Conservation (phyloP, 2,797 vertebrate species). For the Phoxinus dragarum region DNA sequence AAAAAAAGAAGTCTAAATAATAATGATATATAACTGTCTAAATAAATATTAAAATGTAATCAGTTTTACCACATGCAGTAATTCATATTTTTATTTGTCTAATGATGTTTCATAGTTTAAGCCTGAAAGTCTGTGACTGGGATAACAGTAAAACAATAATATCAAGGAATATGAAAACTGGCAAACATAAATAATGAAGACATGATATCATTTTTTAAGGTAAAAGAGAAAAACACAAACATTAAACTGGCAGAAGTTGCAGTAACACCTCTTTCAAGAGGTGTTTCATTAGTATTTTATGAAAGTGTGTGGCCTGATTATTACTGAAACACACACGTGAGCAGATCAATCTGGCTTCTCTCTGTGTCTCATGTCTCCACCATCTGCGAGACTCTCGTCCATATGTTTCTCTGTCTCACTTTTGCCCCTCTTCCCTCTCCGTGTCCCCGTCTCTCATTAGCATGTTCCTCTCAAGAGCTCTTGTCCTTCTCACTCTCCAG, state of each 20-base stretch:
- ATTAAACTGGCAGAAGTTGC: background rate
- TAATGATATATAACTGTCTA: no score
- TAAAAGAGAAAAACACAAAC: background rate
- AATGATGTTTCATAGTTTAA: background rate
- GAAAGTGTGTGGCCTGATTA: background rate
- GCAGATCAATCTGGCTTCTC: background rate
- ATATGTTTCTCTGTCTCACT: slow-evolving; percentile 5
- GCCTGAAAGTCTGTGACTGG: background rate
- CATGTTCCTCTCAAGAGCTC: slow-evolving; percentile 23
- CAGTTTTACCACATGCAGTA: no score
- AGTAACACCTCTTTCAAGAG: background rate
- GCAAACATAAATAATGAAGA: background rate
- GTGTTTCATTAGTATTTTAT: background rate
- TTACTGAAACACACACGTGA: no score
- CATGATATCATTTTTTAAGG: background rate
- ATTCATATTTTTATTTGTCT: no score
- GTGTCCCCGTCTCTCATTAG: slow-evolving; percentile 1
- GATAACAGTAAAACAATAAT: background rate
- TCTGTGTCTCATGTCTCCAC: background rate
- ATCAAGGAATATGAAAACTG: background rate
- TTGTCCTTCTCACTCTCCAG: background rate
- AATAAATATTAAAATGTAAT: background rate
- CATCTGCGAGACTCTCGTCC: background rate
- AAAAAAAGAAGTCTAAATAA: no score
- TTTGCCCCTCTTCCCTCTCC: background rate